A percentile compares a stretch with the other conserved stretches of the same genome.
Conservation (phyloP, 2,797 vertebrate genomes). For the Ispidina lecontei region DNA sequence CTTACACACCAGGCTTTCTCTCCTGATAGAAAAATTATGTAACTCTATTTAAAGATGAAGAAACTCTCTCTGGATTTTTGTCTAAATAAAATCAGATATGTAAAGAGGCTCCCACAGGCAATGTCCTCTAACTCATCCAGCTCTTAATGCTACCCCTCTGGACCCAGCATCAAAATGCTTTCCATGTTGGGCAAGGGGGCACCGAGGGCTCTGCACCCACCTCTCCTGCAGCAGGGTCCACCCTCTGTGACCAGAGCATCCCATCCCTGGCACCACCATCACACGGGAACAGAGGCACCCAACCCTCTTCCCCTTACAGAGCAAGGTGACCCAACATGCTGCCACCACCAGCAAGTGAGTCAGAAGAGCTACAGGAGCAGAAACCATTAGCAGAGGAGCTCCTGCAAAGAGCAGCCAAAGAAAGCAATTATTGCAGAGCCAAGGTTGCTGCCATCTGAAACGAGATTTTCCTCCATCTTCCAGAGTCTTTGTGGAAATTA, state of each 20-base stretch:
- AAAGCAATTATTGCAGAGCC: neutral
- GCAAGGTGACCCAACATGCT: rapidly evolving
- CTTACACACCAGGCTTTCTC: neutral
- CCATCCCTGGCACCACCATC: rapidly evolving
- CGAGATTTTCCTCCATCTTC: neutral
- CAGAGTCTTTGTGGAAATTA: neutral
- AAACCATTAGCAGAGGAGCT: neutral
- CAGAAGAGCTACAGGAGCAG: neutral
- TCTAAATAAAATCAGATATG: neutral
- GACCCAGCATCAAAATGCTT: rapidly evolving
- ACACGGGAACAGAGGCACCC: neutral
- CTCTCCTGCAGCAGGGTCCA: neutral
- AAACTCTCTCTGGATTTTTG: neutral
- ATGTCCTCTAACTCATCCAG: neutral
- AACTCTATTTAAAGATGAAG: neutral
- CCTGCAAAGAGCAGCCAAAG: neutral
- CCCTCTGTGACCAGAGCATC: neutral
- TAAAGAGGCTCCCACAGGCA: neutral
- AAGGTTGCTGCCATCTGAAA: neutral
- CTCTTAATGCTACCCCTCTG: neutral
- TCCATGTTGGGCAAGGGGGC: rapidly evolving
- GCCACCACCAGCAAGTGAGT: rapidly evolving
- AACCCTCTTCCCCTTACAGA: neutral
- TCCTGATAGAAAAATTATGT: neutral
- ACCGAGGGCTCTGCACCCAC: rapidly evolving